Percentiles rank a stretch among this genome's conserved stretches.
Evolutionary conservation across 2,797 vertebrate genomes (phyloP).

Genomic region (Botia kubotai): DNA sequence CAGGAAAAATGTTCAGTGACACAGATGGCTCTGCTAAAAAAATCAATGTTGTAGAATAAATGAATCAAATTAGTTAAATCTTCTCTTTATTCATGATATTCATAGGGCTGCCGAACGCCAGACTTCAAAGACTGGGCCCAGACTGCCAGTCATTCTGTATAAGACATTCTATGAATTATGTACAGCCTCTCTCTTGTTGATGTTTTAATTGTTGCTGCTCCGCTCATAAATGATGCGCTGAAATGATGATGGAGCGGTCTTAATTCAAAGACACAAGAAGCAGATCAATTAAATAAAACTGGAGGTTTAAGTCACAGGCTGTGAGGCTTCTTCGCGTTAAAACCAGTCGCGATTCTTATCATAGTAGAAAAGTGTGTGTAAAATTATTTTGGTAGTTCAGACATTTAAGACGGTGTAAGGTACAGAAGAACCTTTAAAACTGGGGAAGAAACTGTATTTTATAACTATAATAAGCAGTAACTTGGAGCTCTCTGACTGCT

Average conservation of each 20-base stretch:
- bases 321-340: not conserved
- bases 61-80: conserved; percentile 54
- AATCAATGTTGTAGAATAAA: conserved; percentile 44
- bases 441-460: too few species aligned
- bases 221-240: conserved; percentile 66
- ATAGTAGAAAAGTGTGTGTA: too few species aligned
- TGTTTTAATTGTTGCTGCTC: conserved; percentile 73
- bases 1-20: conserved; percentile 25
- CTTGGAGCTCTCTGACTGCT: too few species aligned
- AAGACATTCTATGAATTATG: conserved; percentile 73
- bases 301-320: conserved; percentile 48
- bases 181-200: conserved; percentile 69
- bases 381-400: not conserved
- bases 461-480: not conserved
- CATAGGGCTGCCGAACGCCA: conserved; percentile 64
- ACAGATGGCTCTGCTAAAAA: conserved; percentile 40
- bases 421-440: too few species aligned
- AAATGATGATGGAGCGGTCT: conserved; percentile 52
- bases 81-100: conserved; percentile 73
- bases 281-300: conserved; percentile 30
- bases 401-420: not conserved
- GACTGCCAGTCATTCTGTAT: conserved; percentile 72
- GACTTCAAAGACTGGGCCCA: conserved; percentile 76
- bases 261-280: conserved; percentile 28
- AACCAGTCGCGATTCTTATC: too few species aligned